Base-by-base conservation (phyloP, 2,888 invertebrate species). In the Scaptomyza flava region DNA sequence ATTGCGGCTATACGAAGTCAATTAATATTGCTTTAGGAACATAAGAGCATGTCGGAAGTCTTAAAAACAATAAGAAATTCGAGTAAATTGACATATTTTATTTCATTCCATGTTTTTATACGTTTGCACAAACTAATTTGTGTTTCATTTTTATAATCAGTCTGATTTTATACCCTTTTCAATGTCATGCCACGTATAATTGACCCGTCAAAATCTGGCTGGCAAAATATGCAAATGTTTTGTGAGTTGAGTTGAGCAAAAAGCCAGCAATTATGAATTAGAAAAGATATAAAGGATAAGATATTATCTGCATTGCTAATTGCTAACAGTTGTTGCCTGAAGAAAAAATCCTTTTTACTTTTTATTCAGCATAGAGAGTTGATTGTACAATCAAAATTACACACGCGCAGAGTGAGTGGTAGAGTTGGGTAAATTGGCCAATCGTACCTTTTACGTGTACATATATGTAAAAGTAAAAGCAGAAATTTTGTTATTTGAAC, bases 401-500 rank as follows among this genome's bases (percentile, higher is more conserved):
- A 3, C 43, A 57, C 43, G 17, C 14, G 17, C 17, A 17, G 9
- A 17, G 23, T 23, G 17, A 9, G 3, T 9, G 17, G 17, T 17
- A 9, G 17, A 17, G 14, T 14, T 17, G 17, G 41, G 36, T 31
- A 33, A 33, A 33, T 64, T 72, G 65, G 65, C 64, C 64, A 54
- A 56, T 14, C 51, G 12, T 34, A 47, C 20, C 46, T 64, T 53
- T 81, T 70, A 51, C 5, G 27, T 2, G 6, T 36, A 36, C 14
- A 17, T 34, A 14, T 38, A 60, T 68, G 50, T 52, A 64, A 69
- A 79, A 74, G 79, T 73, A 81, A 81, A 79, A 77, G 72, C 72
- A 61, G 66, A 84, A 78, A 78, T 88, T 59, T 83, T 68, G 84
- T 80, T 84, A 80, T 84, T 88, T 84, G 81, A 84, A 88, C 83